These are phyloP conservation scores for Iselma pallidipennis DNA, from an alignment of 2,888 invertebrate genomes.

Conservation along the genomic window DNA sequence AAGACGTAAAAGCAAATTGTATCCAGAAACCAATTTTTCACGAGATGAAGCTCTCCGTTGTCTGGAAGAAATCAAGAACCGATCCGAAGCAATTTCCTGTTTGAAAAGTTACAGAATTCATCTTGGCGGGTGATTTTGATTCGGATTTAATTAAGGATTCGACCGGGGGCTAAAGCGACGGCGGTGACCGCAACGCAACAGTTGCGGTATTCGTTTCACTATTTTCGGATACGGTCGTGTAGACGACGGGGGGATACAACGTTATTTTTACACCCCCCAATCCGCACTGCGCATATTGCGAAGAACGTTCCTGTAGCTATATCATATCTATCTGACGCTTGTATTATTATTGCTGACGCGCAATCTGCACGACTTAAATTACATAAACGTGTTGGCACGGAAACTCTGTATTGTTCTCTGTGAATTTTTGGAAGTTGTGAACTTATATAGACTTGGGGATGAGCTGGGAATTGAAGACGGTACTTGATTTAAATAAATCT, in stretches of 20 bases:
- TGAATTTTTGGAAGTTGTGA: conserved; percentile 29
- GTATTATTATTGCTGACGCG: conserved; percentile 48
- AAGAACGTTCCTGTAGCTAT: conserved; percentile 48
- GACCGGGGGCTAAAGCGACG: conserved; percentile 35
- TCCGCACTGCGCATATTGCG: conserved; percentile 45
- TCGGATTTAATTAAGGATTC: conserved; percentile 27
- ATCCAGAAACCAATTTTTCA: background rate
- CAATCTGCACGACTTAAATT: conserved; percentile 48
- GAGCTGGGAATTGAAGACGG: conserved; percentile 19
- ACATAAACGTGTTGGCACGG: conserved; percentile 46
- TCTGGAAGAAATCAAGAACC: background rate
- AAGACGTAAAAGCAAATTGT: background rate
- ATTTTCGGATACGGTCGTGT: conserved; percentile 4
- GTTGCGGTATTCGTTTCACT: conserved; percentile 34
- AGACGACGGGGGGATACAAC: conserved; percentile 28
- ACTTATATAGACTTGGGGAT: conserved; percentile 26
- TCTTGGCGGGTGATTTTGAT: conserved; percentile 12
- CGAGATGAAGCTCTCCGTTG: background rate
- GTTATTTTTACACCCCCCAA: conserved; percentile 45
- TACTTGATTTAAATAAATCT: conserved; percentile 31
- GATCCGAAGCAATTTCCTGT: background rate
- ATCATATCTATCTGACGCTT: conserved; percentile 49
- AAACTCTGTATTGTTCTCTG: conserved; percentile 35
- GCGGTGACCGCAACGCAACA: conserved; percentile 48
- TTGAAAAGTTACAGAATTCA: background rate